Conservation (phyloP, 2,113 vertebrate genomes). For the Ginglymostoma cirratum region DNA sequence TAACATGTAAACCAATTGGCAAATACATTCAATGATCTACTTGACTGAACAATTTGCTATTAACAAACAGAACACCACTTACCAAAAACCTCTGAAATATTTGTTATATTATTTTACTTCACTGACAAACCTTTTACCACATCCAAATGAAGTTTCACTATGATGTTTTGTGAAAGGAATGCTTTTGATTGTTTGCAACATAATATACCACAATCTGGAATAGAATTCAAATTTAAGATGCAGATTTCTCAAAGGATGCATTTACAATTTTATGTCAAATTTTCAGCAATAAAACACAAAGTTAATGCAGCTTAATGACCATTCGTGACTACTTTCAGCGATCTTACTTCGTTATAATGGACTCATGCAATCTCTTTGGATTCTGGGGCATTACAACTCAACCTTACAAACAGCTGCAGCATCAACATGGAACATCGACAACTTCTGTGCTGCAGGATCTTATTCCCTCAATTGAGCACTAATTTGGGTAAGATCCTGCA, state of each 20-base stretch:
- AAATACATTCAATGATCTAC: not conserved
- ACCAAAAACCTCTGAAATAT: not conserved
- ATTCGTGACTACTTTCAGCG: not conserved
- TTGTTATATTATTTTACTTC: not conserved
- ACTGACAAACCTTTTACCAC: not conserved
- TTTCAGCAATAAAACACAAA: not conserved
- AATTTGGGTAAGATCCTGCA: constrained; percentile 54
- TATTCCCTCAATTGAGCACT: constrained; percentile 60
- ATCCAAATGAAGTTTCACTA: not conserved
- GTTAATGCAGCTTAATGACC: not conserved
- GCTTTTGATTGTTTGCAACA: not conserved
- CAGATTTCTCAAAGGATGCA: not conserved
- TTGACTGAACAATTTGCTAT: not conserved
- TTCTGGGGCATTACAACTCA: not conserved
- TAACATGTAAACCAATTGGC: not conserved
- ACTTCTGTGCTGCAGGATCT: constrained; percentile 57
- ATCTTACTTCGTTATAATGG: not conserved
- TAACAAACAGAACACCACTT: not conserved
- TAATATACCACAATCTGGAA: not conserved
- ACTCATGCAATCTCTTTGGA: not conserved
- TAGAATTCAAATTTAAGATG: not conserved
- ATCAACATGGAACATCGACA: constrained; percentile 47
- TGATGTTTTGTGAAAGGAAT: not conserved
- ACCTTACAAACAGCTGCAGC: not conserved
- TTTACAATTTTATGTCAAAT: not conserved